Evolutionary conservation across 2,888 invertebrate species (phyloP), one percentile per base, ranked within the genome.

Genomic region (Taphrorychus bicolor): DNA sequence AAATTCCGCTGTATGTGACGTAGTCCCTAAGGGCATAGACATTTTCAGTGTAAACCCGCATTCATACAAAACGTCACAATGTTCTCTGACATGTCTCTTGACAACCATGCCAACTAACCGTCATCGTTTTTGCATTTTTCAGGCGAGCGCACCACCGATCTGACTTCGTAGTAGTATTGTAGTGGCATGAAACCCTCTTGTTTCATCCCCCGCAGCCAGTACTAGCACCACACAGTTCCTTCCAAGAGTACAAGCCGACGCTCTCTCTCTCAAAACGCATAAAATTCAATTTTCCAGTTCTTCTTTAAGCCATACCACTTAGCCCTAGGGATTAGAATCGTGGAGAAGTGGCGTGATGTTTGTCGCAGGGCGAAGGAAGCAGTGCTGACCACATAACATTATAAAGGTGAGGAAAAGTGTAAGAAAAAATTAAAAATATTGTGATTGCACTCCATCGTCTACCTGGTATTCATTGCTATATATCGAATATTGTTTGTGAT

Each of bases 101-200:
- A 11, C 32, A 7, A 3, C 3, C 1, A 32, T 32, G 32, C 7
- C 32, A 32, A 1, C 32, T 32, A 32, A n/a, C n/a, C n/a, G n/a
- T n/a, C n/a, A n/a, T n/a, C n/a, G n/a, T 3, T 32, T 32, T 32
- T 1, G 11, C 32, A 1, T 11, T 4, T 63, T 63, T 16, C 58
- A 63, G 63, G 58, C 63, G 58, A 63, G 63, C 63, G 63, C 63
- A 63, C 63, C 63, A 58, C 63, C 63, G 58, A 63, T 51, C 58
- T 51, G n/a, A n/a, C n/a, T n/a, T n/a, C n/a, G n/a, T n/a, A n/a
- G n/a, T n/a, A n/a, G n/a, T n/a, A n/a, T 48, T 45, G 32, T 22
- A 52, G 62, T 62, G 62, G 32, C 54, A 62, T 62, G 62, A 56
- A 48, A 62, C 54, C 18, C 7, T 2, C 18, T 16, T 16, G 51